Conservation (phyloP, 2,888 invertebrate species). For the Mystacides longicornis region DNA sequence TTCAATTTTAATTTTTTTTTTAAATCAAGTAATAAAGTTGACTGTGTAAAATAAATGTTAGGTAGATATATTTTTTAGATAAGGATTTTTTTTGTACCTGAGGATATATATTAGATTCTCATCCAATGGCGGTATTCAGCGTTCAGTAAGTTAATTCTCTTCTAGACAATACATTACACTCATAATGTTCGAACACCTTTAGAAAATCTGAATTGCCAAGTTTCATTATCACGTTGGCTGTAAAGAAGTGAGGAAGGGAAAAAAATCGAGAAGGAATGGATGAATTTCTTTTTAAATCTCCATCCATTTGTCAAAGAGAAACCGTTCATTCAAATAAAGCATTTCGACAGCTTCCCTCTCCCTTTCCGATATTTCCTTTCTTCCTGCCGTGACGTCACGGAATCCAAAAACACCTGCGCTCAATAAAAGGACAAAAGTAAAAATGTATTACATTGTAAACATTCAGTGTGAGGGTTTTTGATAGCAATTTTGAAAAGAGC, state of each 20-base stretch:
- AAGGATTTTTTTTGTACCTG: no score
- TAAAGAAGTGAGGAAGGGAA: not conserved
- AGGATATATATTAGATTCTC: no score
- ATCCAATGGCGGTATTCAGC: not conserved
- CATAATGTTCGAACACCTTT: no score
- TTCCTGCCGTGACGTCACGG: slow-evolving; percentile 4
- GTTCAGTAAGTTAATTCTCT: no score
- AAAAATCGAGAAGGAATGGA: not conserved
- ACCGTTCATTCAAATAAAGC: slow-evolving; percentile 20
- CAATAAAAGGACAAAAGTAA: not conserved
- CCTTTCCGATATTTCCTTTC: not conserved
- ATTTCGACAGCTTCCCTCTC: slow-evolving; percentile 7
- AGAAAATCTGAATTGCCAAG: not conserved
- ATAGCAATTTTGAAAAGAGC: no score
- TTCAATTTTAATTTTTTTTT: no score
- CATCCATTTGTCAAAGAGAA: slow-evolving; percentile 20
- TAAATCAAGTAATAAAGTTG: no score
- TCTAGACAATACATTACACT: no score
- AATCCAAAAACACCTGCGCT: slow-evolving; percentile 5
- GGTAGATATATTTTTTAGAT: no score
- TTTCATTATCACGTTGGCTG: not conserved
- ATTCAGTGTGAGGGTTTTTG: not conserved
- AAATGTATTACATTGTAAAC: slow-evolving; percentile 2
- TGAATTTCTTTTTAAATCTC: slow-evolving; percentile 11
- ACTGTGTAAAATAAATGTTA: no score